These are phyloP conservation scores for Drosophila tanythrix DNA, from an alignment of 2,888 invertebrate species.

Conservation along the genomic window DNA sequence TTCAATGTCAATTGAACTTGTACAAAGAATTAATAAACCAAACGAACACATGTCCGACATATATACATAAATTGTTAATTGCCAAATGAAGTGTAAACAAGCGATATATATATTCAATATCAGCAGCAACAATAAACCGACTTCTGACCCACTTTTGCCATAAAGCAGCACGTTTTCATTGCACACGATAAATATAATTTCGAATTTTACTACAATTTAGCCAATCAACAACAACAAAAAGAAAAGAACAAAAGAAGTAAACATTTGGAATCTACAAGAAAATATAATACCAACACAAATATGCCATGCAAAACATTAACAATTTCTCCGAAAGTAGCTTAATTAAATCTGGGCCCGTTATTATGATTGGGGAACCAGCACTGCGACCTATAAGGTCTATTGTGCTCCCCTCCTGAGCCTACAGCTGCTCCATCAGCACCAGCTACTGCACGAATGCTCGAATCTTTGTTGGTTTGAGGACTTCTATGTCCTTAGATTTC, in stretches of 20 bases:
- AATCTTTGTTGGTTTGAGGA: no score
- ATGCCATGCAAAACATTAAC: background rate
- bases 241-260: background rate
- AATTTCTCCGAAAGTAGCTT: background rate
- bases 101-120: constrained; percentile 34
- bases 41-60: constrained; percentile 11
- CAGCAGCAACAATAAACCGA: background rate
- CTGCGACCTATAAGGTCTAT: no score
- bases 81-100: constrained; percentile 63
- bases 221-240: background rate
- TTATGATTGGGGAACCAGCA: no score
- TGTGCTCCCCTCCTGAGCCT: no score
- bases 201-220: background rate
- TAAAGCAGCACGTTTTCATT: constrained; percentile 64
- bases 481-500: no score
- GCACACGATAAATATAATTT: constrained; percentile 60
- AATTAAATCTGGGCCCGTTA: background rate
- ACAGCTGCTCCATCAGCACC: fast-evolving
- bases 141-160: constrained; percentile 35
- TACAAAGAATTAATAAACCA: constrained; percentile 57
- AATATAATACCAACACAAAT: background rate
- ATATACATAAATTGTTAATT: constrained; percentile 32
- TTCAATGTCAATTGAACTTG: constrained; percentile 73
- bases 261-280: no score
- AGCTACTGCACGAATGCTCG: no score